Base-by-base conservation (phyloP, 2,888 invertebrate species). In the Alloscopus bannaensis region DNA sequence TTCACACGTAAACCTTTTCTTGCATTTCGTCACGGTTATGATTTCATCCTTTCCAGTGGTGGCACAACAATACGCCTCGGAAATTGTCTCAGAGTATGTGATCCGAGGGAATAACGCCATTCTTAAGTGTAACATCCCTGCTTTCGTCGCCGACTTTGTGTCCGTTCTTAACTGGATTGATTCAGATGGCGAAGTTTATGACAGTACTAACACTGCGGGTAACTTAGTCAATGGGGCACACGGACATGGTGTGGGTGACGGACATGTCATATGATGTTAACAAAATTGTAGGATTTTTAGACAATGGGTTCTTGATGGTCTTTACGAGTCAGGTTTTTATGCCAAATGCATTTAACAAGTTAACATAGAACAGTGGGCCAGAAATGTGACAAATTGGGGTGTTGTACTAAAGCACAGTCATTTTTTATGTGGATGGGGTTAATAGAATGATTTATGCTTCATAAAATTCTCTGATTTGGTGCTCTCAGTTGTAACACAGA, bases 401-500 rank as follows among this genome's bases (percentile, higher is more conserved):
- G n/a, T 45, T 45, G 18, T 45, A n/a, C 3, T n/a, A n/a, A 4
- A 45, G 18, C 13, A 8, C 8, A 45, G 4, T 45, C n/a, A n/a
- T n/a, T n/a, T n/a, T n/a, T n/a, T n/a, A n/a, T n/a, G n/a, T n/a
- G n/a, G n/a, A n/a, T n/a, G n/a, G n/a, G n/a, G n/a, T 45, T 45
- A 13, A 45, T 45, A 16, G 8, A 45, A n/a, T 45, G 3, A 45
- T 45, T 45, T 45, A 45, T 36, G 13, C 13, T 13, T 36, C 13
- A 36, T 36, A 36, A 36, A 36, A 36, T 36, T 57, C 26, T 55
- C 31, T 52, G 22, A 13, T 36, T 36, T 52, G 45, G n/a, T 45
- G 45, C 18, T 29, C 31, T 88, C 91, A 95, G 95, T 95, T 89
- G 95, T 95, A 88, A 93, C 94, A 87, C 95, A 96, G 91, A 93